phyloP scores from a whole-genome alignment of 2,113 vertebrate species.

The Clinocottus analis region DNA sequence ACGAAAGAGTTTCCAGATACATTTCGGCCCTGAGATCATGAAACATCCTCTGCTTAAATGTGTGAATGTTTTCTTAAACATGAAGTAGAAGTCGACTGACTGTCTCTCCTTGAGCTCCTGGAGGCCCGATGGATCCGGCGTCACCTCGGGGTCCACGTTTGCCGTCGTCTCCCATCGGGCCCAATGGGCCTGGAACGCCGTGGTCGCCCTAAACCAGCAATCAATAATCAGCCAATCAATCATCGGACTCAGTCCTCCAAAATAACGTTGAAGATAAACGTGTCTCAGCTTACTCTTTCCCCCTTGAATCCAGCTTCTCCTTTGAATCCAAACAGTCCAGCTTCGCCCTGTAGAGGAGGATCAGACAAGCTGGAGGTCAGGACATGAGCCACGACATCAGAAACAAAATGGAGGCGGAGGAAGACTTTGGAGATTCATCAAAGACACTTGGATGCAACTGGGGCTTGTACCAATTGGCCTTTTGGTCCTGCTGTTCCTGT shows the following conservation, averaged over 20 bases:
- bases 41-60: background rate
- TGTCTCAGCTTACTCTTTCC: conserved; percentile 86
- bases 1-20: background rate
- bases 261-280: background rate
- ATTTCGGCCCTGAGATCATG: background rate
- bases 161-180: conserved; percentile 94
- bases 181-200: conserved; percentile 89
- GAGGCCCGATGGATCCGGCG: conserved; percentile 87
- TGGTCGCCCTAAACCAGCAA: conserved; percentile 86
- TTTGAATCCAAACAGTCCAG: conserved; percentile 91
- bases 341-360: conserved; percentile 86
- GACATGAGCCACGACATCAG: too few species aligned
- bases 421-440: background rate
- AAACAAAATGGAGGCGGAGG: background rate
- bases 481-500: conserved; percentile 91
- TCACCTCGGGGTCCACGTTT: conserved; percentile 95
- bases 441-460: background rate
- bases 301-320: conserved; percentile 96
- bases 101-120: conserved; percentile 90
- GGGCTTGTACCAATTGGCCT: conserved; percentile 87
- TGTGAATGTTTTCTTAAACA: background rate
- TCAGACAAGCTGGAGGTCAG: too few species aligned
- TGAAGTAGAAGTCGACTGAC: conserved; percentile 77
- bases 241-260: background rate
- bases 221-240: background rate